Evolutionary conservation across 2,888 invertebrate species (phyloP), one percentile per base, ranked within the genome.

Genomic region (Ormyrus nitidulus): DNA sequence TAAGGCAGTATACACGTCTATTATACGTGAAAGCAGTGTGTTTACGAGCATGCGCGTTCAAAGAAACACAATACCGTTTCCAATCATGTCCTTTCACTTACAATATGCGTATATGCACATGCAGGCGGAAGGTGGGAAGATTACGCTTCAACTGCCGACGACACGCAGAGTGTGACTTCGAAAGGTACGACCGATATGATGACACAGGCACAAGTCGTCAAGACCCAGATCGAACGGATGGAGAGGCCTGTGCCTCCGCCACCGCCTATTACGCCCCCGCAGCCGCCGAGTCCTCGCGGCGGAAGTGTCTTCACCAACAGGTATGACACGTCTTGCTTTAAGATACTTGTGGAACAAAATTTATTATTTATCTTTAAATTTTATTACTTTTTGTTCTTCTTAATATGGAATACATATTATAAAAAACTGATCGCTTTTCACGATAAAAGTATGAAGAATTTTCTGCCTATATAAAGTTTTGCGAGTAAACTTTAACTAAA

Each of bases 211-310:
- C 90, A 90, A 76, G 90, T 90, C 10, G 90, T 90, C 10, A 91
- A 92, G 79, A 91, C 92, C 0, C 93, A 93, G 86, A 92, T 93
- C 34, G 93, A 93, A 84, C 91, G 93, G 80, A 93, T 93, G 93
- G 94, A 93, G 84, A 91, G 93, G 58, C 90, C 90, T 0, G 90
- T 90, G 51, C 91, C 91, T 11, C 91, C 91, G 34, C 90, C 90
- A 53, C 95, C 95, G 58, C 96, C 96, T 44, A 87, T 92, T 1
- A 89, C 91, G 54, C 91, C 92, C 13, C 90, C 90, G 0, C 90
- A 90, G 56, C 90, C 90, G 7, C 91, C 91, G 9, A 91, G 91
- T 85, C 89, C 90, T 1, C 87, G 92, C 77, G 89, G 91, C 46
- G 91, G 90, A 83, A 91, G 91, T 86, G 90, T 91, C 82, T 92